A percentile compares a stretch with the other conserved stretches of the same genome.
phyloP scores from a whole-genome alignment of 1,140 invertebrate species.

The Nymphalis io region DNA sequence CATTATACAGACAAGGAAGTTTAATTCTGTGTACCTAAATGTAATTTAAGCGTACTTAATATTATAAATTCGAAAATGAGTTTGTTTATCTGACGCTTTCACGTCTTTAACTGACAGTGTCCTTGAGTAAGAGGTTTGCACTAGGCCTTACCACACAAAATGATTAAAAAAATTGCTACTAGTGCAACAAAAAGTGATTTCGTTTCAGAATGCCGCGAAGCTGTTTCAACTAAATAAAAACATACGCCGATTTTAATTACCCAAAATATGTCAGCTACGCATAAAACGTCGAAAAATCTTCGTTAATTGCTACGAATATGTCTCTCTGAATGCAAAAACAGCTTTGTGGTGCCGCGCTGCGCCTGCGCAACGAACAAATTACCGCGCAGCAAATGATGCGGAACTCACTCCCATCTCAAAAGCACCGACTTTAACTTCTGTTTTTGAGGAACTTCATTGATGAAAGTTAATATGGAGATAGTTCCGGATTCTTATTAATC shows the following conservation, averaged over 20 bases:
- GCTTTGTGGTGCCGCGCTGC: conserved; percentile 13
- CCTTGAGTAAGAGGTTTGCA: too few species aligned
- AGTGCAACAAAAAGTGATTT: neutral
- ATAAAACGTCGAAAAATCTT: conserved; percentile 35
- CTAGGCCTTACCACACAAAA: neutral
- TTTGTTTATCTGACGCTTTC: too few species aligned
- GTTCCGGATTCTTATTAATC: conserved; percentile 1
- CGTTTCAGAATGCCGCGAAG: neutral
- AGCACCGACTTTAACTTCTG: neutral
- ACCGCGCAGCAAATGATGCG: conserved; percentile 44
- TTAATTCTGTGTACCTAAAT: too few species aligned
- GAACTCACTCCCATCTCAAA: conserved; percentile 5
- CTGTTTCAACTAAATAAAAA: conserved; percentile 6
- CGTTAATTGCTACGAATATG: conserved; percentile 44
- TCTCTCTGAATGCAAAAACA: conserved; percentile 4
- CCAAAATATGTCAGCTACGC: conserved; percentile 35
- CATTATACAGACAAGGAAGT: too few species aligned
- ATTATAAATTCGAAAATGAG: too few species aligned
- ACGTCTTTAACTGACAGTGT: too few species aligned
- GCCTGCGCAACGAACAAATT: conserved; percentile 19
- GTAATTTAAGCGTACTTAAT: too few species aligned
- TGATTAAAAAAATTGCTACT: neutral
- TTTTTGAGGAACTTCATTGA: conserved; percentile 1
- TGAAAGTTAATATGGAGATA: conserved; percentile 1
- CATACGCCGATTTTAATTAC: conserved; percentile 48